Percentiles rank a stretch among this genome's conserved stretches.
phyloP scores from a whole-genome alignment of 2,113 vertebrate species.

The Odontesthes bonariensis region DNA sequence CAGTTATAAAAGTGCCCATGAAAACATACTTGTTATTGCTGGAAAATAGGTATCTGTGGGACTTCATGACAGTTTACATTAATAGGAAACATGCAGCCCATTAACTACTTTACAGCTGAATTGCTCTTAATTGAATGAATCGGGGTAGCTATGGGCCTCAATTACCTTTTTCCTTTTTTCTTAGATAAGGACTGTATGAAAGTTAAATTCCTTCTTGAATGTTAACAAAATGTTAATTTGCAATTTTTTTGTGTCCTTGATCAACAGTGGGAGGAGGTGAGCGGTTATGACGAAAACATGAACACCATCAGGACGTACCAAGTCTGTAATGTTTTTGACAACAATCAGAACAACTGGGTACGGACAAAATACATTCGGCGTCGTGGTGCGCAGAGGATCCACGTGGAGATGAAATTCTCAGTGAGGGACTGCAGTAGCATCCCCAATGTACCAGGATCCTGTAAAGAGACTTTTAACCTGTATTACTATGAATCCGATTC shows the following conservation, averaged over 20 bases:
- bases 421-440: slow-evolving; percentile 99
- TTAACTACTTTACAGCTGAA: slow-evolving; percentile 47
- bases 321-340: slow-evolving; percentile 98
- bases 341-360: slow-evolving; percentile 99
- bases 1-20: slow-evolving; percentile 27
- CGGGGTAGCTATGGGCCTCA: slow-evolving; percentile 1
- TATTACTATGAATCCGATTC: slow-evolving; percentile 95
- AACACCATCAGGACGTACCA: slow-evolving; percentile 99
- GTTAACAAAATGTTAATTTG: slow-evolving; percentile 16
- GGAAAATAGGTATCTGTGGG: slow-evolving; percentile 14
- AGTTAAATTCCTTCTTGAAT: background rate
- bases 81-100: slow-evolving; percentile 32
- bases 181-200: background rate
- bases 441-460: slow-evolving; percentile 96
- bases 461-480: slow-evolving; percentile 99
- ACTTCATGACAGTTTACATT: slow-evolving; percentile 34
- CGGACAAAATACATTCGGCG: slow-evolving; percentile 96
- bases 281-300: slow-evolving; percentile 99
- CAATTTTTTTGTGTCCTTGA: slow-evolving; percentile 37
- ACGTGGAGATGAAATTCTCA: slow-evolving; percentile 99
- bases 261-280: slow-evolving; percentile 98
- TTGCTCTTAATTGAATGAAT: slow-evolving; percentile 44
- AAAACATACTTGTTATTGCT: slow-evolving; percentile 45
- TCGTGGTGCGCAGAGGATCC: slow-evolving; percentile 93
- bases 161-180: background rate